Evolutionary conservation across 1,140 invertebrate genomes (phyloP), one percentile per base, ranked within the genome.

Genomic region (Diploscapter pachys): DNA sequence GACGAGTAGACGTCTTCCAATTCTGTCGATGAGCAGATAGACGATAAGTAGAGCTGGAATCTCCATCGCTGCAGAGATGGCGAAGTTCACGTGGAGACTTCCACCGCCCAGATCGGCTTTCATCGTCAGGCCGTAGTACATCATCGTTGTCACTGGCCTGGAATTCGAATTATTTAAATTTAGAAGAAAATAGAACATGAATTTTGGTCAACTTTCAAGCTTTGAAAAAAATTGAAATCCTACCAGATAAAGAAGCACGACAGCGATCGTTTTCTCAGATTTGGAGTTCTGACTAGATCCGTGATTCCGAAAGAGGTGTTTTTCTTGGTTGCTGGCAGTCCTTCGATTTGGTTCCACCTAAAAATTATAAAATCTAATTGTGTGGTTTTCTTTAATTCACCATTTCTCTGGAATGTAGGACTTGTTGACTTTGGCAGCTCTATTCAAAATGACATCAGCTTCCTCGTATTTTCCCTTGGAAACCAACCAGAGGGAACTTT

Each of bases 401-500:
- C 85, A 86, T 55, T 79, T 76, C 2, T 80, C 79, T 48, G 85
- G 84, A 50, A 86, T n/a, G 48, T 77, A 65, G 3, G 63, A 71
- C 61, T 80, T 81, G 75, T 87, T 87, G 48, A 75, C 63, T 9
- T 53, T 66, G 5, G 85, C 83, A 8, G 85, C 85, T 70, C 78
- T 78, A 63, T 64, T 57, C 2, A 87, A 67, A 64, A 87, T 75
- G 8, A 68, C 50, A 66, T 85, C 79, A 11, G 84, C 86, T 56
- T 86, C 79, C 57, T 80, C 78, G 51, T 81, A 79, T 3, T 80
- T 79, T 49, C 81, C 78, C 66, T 86, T 84, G 4, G 84, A 85
- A 31, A 86, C 80, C 50, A 87, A 72, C 86, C 86, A 87, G 4
- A 84, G 70, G 48, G 85, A 75, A 49, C 85, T 86, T 69, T 87